phyloP scores from a whole-genome alignment of 2,797 vertebrate genomes.

The Falco novaeseelandiae region DNA sequence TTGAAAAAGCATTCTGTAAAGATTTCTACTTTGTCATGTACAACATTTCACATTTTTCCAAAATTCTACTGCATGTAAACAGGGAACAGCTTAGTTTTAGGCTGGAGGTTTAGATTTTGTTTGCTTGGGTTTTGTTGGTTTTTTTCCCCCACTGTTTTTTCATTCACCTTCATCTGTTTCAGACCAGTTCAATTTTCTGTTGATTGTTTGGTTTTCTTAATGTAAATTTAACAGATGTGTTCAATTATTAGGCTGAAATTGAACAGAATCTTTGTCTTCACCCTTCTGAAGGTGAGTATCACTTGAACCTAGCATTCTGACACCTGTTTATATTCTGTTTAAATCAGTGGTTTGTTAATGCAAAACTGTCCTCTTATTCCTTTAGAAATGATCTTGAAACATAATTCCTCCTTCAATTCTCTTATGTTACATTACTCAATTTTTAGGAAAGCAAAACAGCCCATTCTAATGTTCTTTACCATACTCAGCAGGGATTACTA shows the following conservation, averaged over 20 bases:
- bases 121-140: too few relatives aligned
- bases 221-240: neutral
- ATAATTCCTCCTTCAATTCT: neutral
- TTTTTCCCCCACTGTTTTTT: neutral
- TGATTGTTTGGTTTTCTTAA: neutral
- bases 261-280: neutral
- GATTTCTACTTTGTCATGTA: neutral
- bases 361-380: neutral
- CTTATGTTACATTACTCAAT: neutral
- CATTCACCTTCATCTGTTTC: neutral
- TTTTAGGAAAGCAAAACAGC: neutral
- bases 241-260: neutral
- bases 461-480: neutral
- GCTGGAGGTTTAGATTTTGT: neutral
- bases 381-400: neutral
- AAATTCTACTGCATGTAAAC: neutral
- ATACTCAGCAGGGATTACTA: neutral
- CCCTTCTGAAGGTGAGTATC: neutral
- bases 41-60: neutral
- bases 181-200: neutral
- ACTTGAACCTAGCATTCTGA: neutral
- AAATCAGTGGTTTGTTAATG: neutral
- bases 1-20: neutral
- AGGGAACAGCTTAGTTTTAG: neutral
- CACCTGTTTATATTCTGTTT: neutral